Evolutionary conservation across 2,113 vertebrate species (phyloP), one percentile per base, ranked within the genome.

Genomic region (Ammospiza caudacuta): DNA sequence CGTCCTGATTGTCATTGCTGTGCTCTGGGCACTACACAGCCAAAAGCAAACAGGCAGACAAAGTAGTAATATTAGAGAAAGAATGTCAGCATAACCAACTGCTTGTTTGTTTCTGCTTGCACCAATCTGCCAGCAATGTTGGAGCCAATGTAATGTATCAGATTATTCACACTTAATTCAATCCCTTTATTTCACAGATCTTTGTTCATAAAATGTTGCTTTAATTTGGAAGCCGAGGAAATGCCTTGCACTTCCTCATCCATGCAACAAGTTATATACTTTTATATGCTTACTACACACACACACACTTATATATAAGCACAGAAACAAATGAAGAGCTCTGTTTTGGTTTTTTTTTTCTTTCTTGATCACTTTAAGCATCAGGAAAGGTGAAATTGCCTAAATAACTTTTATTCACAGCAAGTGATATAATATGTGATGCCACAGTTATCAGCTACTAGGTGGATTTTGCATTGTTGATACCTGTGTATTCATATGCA

Each of bases 1-100:
- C 7, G 76, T 85, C 51, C 46, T 46, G 12, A 66, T 66, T 41
- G 11, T 85, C 51, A 59, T 6, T 85, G 41, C 78, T 91, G 79
- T 91, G 54, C 57, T 83, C 20, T 91, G 74, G 87, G 58, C 75
- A 62, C 44, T 83, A 8, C 47, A 25, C 19, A 86, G 63, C 59
- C 66, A 87, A 83, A 91, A 79, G 63, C n/a, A 76, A 94, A 75
- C 29, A 89, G 47, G 24, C 52, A 93, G 89, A 77, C 64, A 89
- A 80, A 89, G 59, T 1, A 92, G 46, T 73, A 21, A 62, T 33
- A 62, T 59, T 83, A 83, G 44, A 62, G 63, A 76, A 89, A 80
- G 55, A 80, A 68, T 82, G 77, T 61, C 64, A 91, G 41, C 21
- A 70, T 35, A 69, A 58, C 74, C 63, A 89, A 37, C 47, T 73